phyloP scores from a whole-genome alignment of 2,888 invertebrate species.

The Pherbina coryleti region DNA sequence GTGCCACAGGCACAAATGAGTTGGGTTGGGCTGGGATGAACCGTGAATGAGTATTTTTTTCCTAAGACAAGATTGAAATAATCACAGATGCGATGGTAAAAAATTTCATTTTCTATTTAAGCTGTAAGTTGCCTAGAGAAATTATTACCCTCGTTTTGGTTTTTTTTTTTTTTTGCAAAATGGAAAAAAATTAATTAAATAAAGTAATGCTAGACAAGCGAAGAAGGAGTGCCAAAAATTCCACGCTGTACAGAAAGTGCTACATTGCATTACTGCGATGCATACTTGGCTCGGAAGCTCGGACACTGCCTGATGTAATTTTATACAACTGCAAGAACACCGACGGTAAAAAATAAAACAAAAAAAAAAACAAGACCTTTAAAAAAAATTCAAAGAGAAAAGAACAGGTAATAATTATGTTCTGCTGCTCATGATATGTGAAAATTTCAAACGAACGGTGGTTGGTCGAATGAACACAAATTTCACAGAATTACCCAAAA shows the following conservation, averaged over 20 bases:
- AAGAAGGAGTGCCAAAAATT: neutral
- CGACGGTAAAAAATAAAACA: too few relatives aligned
- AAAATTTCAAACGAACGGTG: slow-evolving; percentile 27
- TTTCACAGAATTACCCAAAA: slow-evolving; percentile 6
- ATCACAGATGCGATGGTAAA: slow-evolving; percentile 7
- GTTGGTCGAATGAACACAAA: neutral
- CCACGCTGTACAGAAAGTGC: neutral
- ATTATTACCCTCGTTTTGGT: neutral
- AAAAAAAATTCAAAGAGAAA: neutral
- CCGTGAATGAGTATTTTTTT: too few relatives aligned
- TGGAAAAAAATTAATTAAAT: neutral
- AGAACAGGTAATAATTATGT: slow-evolving; percentile 10
- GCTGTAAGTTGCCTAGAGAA: neutral
- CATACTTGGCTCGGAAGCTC: too few relatives aligned
- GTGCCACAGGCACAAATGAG: neutral
- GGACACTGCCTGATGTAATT: neutral
- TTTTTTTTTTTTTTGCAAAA: neutral
- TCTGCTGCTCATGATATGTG: slow-evolving; percentile 35
- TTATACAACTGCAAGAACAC: neutral
- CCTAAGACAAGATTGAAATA: too few relatives aligned
- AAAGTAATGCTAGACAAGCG: neutral
- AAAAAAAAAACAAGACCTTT: neutral
- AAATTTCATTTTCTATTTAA: neutral
- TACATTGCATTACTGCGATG: neutral
- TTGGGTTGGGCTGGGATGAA: too few relatives aligned